Percentiles rank a stretch among this genome's conserved stretches.
Conservation (phyloP, 2,113 vertebrate species). For the Petrocephalus microphthalmus region DNA sequence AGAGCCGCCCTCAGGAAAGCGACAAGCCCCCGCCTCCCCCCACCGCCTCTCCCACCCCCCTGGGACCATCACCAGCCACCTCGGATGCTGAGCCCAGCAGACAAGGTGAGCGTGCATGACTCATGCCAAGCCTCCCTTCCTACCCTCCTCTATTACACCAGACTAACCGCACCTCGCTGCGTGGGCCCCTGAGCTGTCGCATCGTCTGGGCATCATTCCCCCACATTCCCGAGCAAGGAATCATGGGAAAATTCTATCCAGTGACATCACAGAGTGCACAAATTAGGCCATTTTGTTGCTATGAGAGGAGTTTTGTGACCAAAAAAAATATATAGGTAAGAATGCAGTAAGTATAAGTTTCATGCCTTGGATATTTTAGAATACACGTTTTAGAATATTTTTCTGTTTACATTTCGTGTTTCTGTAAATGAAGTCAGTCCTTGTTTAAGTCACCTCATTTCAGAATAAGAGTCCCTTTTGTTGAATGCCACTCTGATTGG, state of each 20-base stretch:
- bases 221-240: constrained; percentile 8
- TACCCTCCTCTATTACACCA: background rate
- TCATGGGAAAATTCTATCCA: constrained; percentile 38
- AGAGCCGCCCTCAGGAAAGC: constrained; percentile 71
- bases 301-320: background rate
- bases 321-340: background rate
- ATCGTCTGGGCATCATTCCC: background rate
- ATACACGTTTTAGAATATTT: background rate
- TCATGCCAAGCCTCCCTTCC: background rate
- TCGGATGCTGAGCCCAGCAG: constrained; percentile 53
- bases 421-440: background rate
- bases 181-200: background rate
- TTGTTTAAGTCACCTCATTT: background rate
- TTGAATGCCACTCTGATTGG: background rate
- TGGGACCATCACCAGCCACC: constrained; percentile 36
- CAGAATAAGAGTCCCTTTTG: background rate
- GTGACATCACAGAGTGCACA: background rate
- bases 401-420: background rate
- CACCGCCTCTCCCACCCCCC: constrained; percentile 60
- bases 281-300: background rate
- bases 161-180: constrained; percentile 26
- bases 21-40: constrained; percentile 58
- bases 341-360: background rate
- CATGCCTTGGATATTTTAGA: background rate
- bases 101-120: constrained; percentile 46